phyloP scores from a whole-genome alignment of 2,797 vertebrate species.

The Petrocephalus sullivani region DNA sequence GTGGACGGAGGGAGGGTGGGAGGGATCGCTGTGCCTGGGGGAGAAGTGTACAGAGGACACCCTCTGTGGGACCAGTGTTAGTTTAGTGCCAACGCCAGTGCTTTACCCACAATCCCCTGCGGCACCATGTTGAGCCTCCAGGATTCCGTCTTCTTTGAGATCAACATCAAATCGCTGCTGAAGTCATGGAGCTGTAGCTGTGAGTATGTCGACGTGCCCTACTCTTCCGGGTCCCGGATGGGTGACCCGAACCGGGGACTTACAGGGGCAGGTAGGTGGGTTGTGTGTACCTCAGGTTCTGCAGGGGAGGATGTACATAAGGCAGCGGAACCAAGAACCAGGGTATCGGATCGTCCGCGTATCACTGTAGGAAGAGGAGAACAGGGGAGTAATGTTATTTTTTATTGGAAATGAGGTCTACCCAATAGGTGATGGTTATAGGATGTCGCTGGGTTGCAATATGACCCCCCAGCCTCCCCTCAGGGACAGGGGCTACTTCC shows the following conservation, averaged over 20 bases:
- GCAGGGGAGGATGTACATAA: background rate
- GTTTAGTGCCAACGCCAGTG: background rate
- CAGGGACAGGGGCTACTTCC: background rate
- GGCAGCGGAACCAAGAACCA: background rate
- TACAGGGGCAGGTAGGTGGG: background rate
- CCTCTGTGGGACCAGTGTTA: background rate
- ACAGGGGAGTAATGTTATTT: background rate
- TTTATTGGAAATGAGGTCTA: background rate
- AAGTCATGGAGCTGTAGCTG: constrained; percentile 92
- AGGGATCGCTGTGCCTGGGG: background rate
- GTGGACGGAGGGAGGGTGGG: background rate
- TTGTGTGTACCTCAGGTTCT: background rate
- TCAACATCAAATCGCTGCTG: constrained; percentile 95
- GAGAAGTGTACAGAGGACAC: background rate
- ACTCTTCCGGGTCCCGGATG: background rate
- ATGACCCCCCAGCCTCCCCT: background rate
- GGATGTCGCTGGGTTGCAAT: background rate
- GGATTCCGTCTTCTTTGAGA: constrained; percentile 96
- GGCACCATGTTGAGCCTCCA: constrained; percentile 89
- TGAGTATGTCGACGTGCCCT: constrained; percentile 66
- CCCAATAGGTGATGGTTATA: background rate
- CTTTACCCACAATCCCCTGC: constrained; percentile 2
- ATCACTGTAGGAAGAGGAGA: background rate
- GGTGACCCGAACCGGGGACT: background rate
- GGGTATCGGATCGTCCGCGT: background rate